These are phyloP conservation scores for Podarcis cretensis DNA, from an alignment of 2,113 vertebrate genomes.

Conservation along the genomic window DNA sequence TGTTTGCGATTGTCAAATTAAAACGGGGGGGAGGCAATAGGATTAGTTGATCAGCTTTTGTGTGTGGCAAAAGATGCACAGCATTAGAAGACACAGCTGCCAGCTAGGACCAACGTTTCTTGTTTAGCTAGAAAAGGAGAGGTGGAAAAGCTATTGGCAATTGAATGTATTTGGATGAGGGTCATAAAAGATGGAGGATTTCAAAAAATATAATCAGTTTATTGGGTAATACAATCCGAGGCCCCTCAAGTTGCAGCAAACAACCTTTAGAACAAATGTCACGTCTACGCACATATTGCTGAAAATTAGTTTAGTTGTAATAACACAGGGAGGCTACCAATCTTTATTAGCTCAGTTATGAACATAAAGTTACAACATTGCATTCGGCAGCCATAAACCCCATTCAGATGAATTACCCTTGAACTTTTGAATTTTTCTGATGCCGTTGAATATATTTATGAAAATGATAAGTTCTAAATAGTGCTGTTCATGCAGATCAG, in stretches of 20 bases:
- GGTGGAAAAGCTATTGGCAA: background rate
- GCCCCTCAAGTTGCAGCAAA: background rate
- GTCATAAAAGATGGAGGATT: background rate
- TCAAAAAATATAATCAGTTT: background rate
- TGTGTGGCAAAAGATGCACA: background rate
- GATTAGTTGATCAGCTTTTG: conserved; percentile 4
- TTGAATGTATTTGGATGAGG: background rate
- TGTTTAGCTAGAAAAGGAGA: conserved; percentile 10
- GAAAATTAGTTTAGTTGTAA: background rate
- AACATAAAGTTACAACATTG: background rate
- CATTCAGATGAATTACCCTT: background rate
- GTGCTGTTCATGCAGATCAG: background rate
- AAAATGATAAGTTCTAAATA: background rate
- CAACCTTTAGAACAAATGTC: background rate
- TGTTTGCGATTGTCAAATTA: conserved; percentile 37
- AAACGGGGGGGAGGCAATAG: conserved; percentile 17
- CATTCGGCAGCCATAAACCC: background rate
- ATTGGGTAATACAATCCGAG: background rate
- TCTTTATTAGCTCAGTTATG: conserved; percentile 10
- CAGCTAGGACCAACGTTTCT: conserved; percentile 26
- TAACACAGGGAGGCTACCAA: background rate
- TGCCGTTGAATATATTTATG: background rate
- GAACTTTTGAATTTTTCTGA: background rate
- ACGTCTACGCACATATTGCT: background rate
- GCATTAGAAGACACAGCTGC: background rate